Conservation (phyloP, 1,140 invertebrate species). For the Chironomus tepperi region DNA sequence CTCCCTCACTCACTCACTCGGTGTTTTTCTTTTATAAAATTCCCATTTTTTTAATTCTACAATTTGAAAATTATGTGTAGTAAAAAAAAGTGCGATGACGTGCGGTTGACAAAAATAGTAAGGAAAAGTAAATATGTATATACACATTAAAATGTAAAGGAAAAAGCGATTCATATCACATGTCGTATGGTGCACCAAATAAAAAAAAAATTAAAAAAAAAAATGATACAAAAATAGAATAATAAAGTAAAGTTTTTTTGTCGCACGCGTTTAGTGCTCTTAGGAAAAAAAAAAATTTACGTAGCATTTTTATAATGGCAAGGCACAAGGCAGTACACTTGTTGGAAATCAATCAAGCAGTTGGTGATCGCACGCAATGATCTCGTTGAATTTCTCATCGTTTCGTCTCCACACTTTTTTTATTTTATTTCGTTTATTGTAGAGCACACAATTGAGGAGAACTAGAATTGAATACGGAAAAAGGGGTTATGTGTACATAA, state of each 20-base stretch:
- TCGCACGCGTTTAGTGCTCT: slow-evolving; percentile 11
- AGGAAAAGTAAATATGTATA: no score
- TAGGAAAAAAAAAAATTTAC: neutral
- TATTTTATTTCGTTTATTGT: neutral
- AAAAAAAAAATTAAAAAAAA: neutral
- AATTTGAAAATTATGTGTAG: neutral
- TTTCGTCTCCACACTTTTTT: slow-evolving; percentile 4
- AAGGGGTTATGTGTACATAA: neutral
- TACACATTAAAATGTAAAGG: neutral
- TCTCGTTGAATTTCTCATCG: neutral
- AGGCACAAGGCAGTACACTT: slow-evolving; percentile 13
- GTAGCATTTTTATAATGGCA: neutral
- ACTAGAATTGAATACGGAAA: neutral
- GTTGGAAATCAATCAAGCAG: slow-evolving; percentile 21
- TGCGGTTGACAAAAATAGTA: neutral
- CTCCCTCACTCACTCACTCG: no score
- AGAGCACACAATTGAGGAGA: neutral
- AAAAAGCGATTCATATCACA: slow-evolving; percentile 6
- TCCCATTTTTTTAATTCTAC: no score
- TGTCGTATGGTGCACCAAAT: neutral
- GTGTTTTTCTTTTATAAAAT: no score
- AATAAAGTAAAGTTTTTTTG: neutral
- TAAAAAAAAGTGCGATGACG: slow-evolving; percentile 4
- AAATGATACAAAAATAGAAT: slow-evolving; percentile 6
- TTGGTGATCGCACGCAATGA: slow-evolving; percentile 13